Evolutionary conservation across 2,888 invertebrate species (phyloP).

Genomic region (Caradrina clavipalpis): DNA sequence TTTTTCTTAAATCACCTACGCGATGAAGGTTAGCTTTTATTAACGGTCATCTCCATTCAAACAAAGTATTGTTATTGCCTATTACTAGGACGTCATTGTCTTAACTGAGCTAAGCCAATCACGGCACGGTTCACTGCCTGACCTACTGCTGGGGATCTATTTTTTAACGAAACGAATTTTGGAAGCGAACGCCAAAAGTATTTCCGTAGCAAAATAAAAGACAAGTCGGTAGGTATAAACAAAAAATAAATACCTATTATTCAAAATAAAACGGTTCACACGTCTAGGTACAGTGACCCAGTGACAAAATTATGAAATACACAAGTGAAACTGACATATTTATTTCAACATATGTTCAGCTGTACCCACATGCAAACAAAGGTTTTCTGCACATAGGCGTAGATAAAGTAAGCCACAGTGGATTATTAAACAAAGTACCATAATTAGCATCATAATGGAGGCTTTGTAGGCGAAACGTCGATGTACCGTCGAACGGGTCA

Average conservation of each 20-base stretch:
- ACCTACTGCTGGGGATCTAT: too few species aligned
- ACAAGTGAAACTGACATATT: slow-evolving; percentile 56
- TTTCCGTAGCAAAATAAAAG: background rate
- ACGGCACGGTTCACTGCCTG: too few species aligned
- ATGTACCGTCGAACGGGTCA: slow-evolving; percentile 22
- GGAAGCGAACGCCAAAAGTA: too few species aligned
- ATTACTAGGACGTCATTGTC: too few species aligned
- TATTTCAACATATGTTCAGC: slow-evolving; percentile 52
- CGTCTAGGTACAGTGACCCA: slow-evolving; percentile 61
- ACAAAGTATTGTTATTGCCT: too few species aligned
- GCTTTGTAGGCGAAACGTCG: slow-evolving; percentile 52
- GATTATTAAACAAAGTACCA: slow-evolving; percentile 42
- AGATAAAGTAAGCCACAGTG: slow-evolving; percentile 36
- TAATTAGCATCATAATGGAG: slow-evolving; percentile 65
- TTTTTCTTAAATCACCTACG: too few species aligned
- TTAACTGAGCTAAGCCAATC: too few species aligned
- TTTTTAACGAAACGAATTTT: too few species aligned
- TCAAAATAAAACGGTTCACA: slow-evolving; percentile 29
- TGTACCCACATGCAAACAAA: slow-evolving; percentile 61
- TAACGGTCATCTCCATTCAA: too few species aligned
- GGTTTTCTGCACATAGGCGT: slow-evolving; percentile 45
- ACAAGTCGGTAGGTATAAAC: background rate
- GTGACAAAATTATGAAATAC: slow-evolving; percentile 62
- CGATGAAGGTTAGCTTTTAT: too few species aligned
- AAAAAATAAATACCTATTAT: slow-evolving; percentile 4